A percentile compares a stretch with the other conserved stretches of the same genome.
These are phyloP conservation scores for Bujurquina vittata DNA, from an alignment of 2,113 vertebrate species.

Conservation along the genomic window DNA sequence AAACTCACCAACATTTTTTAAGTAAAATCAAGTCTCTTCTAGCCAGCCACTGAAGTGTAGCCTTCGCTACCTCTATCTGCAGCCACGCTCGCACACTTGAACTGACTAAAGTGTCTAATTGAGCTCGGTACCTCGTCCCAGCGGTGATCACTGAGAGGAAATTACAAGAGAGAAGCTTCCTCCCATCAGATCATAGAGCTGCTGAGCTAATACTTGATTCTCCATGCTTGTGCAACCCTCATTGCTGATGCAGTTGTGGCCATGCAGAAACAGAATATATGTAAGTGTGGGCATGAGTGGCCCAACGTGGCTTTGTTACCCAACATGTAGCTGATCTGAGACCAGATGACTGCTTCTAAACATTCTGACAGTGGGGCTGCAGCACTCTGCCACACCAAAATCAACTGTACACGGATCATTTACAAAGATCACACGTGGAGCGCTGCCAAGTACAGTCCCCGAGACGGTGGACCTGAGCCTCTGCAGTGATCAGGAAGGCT, in stretches of 20 bases:
- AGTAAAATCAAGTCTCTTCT: neutral
- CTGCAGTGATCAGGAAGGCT: neutral
- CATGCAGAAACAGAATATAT: neutral
- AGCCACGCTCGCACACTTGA: neutral
- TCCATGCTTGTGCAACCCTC: neutral
- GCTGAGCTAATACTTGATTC: neutral
- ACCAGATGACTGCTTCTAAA: neutral
- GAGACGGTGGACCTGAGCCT: neutral
- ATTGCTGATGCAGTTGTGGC: neutral
- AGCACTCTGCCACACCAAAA: neutral
- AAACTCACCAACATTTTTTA: neutral
- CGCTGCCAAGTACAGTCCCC: no score
- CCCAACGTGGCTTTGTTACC: neutral
- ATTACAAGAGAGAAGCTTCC: conserved; percentile 54
- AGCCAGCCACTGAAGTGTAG: neutral
- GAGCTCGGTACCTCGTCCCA: neutral
- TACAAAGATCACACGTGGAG: neutral
- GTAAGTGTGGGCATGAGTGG: neutral
- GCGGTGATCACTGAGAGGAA: conserved; percentile 56
- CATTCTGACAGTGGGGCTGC: neutral
- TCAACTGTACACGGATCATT: neutral
- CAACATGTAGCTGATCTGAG: neutral
- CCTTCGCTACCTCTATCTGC: neutral
- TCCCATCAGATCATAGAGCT: neutral
- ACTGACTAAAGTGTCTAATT: conserved; percentile 15